A percentile compares a stretch with the other conserved stretches of the same genome.
phyloP scores from a whole-genome alignment of 2,888 invertebrate genomes.

The Cephus sareptanus region DNA sequence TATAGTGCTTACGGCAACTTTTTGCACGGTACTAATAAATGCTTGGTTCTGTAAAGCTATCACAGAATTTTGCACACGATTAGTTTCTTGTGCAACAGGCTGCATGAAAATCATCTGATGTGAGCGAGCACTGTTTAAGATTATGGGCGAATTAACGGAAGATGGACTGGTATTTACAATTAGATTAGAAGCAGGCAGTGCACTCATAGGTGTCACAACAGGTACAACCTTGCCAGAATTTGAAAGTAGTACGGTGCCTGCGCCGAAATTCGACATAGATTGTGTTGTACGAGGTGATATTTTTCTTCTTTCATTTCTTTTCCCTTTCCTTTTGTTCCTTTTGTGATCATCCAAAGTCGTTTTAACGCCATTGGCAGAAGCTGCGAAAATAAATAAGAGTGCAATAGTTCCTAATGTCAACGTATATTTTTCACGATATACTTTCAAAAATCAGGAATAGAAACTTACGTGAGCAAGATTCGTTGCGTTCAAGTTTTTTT shows the following conservation, averaged over 20 bases:
- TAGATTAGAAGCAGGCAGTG: slow-evolving; percentile 52
- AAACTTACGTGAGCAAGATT: not conserved
- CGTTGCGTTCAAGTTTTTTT: not conserved
- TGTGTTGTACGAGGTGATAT: slow-evolving; percentile 20
- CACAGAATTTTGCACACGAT: slow-evolving; percentile 52
- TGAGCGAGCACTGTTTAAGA: slow-evolving; percentile 56
- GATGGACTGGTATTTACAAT: slow-evolving; percentile 57
- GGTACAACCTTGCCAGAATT: slow-evolving; percentile 59
- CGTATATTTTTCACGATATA: not conserved
- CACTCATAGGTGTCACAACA: slow-evolving; percentile 55
- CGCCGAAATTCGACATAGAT: slow-evolving; percentile 45
- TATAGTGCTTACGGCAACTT: slow-evolving; percentile 53
- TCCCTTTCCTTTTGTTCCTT: slow-evolving; percentile 48
- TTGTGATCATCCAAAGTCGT: slow-evolving; percentile 35
- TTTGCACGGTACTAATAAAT: slow-evolving; percentile 54
- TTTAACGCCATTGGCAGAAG: slow-evolving; percentile 8
- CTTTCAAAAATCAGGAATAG: not conserved
- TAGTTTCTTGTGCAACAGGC: slow-evolving; percentile 41
- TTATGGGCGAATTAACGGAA: slow-evolving; percentile 50
- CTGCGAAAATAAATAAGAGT: not conserved
- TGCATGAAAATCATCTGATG: slow-evolving; percentile 64
- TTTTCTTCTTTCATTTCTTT: slow-evolving; percentile 34
- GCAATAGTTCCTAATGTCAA: not conserved
- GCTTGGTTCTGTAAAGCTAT: slow-evolving; percentile 55
- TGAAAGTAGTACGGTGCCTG: slow-evolving; percentile 59